Conservation (phyloP, 2,888 invertebrate species). For the Tiliacea aurago region DNA sequence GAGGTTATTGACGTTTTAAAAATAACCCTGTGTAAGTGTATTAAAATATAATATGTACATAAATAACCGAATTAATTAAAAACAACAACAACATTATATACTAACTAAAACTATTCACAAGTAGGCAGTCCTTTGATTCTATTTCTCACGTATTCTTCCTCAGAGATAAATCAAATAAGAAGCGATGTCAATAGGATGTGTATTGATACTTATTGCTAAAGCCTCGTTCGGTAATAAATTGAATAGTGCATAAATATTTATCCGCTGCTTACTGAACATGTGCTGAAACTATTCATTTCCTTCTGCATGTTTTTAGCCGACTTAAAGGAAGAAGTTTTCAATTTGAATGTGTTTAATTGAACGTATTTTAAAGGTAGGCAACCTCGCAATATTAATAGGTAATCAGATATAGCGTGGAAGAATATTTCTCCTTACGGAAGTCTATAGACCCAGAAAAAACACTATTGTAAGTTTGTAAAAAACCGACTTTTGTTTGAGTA, state of each 20-base stretch:
- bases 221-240: constrained; percentile 16
- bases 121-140: background rate
- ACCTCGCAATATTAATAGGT: too few relatives aligned
- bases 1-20: too few relatives aligned
- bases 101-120: too few relatives aligned
- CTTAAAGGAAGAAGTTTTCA: background rate
- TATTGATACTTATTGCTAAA: constrained; percentile 26
- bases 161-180: constrained; percentile 29
- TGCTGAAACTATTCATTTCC: constrained; percentile 27
- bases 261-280: constrained; percentile 8
- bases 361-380: too few relatives aligned
- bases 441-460: background rate
- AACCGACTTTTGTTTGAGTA: too few relatives aligned
- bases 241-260: constrained; percentile 18
- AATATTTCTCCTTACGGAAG: background rate
- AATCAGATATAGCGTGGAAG: background rate
- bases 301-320: constrained; percentile 15
- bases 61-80: too few relatives aligned
- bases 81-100: too few relatives aligned
- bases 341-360: background rate
- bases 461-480: too few relatives aligned
- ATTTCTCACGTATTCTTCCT: constrained; percentile 9
- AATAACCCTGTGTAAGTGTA: too few relatives aligned
- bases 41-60: too few relatives aligned
- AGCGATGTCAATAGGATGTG: constrained; percentile 35